Evolutionary conservation across 1,140 invertebrate genomes (phyloP), one percentile per base, ranked within the genome.

Genomic region (Lepidurus apus): DNA sequence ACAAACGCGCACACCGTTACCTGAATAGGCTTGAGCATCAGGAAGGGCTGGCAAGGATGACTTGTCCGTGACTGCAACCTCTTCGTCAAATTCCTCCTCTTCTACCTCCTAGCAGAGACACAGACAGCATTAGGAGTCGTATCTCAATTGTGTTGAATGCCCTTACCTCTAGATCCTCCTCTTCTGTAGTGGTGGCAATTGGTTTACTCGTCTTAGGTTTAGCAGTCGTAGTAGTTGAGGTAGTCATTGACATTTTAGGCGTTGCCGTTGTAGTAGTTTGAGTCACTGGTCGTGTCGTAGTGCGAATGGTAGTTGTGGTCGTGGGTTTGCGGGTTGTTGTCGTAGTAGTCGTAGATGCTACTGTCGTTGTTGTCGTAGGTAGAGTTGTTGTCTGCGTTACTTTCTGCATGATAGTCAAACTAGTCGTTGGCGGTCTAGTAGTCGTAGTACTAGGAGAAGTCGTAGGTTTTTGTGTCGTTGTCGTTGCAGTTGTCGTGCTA

Each of bases 1-100:
- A 83, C 93, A 95, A 10, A 87, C 86, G 84, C 90, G 90, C 17
- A 84, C 88, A 42, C 79, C 79, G 11, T 79, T 75, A 80, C 44
- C 24, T 47, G 77, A 75, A 80, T 79, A 76, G 34, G 34, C 34
- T 78, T 45, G 45, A 74, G 47, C 9, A 74, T 42, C 43, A 21
- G 24, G 34, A 43, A 75, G 74, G 21, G 13, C 13, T 65, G 53
- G 53, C 6, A 13, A 7, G 9, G 53, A 9, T 1, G 53, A 65
- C 13, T 65, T 65, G 17, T 65, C 53, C 7, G 21, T 21, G 21
- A 21, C 6, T 7, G 53, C 53, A 7, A n/a, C 17, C 53, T 65
- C 53, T 7, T 65, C 53, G 1, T 9, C 53, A 21, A 47, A 11
- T 11, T 65, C 53, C 1, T 65, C 53, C 6, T 65, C 53, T 65